These are phyloP conservation scores for Latrodectus geometricus DNA, from an alignment of 1,140 invertebrate species.

Conservation along the genomic window DNA sequence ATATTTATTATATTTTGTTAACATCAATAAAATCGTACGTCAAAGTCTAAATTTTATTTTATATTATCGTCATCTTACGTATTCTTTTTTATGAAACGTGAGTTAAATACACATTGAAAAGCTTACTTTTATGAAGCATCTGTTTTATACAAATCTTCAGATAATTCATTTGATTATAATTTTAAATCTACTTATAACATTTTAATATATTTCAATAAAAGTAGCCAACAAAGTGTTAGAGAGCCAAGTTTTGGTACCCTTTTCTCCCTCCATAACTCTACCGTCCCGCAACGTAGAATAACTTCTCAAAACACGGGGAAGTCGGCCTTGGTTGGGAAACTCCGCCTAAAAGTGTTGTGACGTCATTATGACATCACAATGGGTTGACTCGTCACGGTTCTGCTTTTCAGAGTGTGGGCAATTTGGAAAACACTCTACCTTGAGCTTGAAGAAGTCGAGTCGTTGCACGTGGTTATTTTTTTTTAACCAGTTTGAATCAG, in stretches of 20 bases:
- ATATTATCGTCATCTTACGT: too few species aligned
- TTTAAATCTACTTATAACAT: too few species aligned
- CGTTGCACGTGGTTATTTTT: slow-evolving; percentile 14
- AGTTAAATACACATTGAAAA: too few species aligned
- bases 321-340: slow-evolving; percentile 30
- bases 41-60: too few species aligned
- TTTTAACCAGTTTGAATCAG: background rate
- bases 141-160: too few species aligned
- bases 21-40: too few species aligned
- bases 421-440: slow-evolving; percentile 28
- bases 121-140: too few species aligned
- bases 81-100: too few species aligned
- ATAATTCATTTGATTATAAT: too few species aligned
- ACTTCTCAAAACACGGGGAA: slow-evolving; percentile 39
- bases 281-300: background rate
- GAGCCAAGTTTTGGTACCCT: background rate
- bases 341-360: slow-evolving; percentile 16
- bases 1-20: too few species aligned
- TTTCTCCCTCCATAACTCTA: background rate
- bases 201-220: background rate
- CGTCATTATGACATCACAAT: slow-evolving; percentile 45
- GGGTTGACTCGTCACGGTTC: slow-evolving; percentile 30
- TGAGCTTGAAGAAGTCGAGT: background rate
- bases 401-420: slow-evolving; percentile 2
- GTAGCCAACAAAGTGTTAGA: background rate